Evolutionary conservation across 2,797 vertebrate genomes (phyloP).

Genomic region (Manis pentadactyla): DNA sequence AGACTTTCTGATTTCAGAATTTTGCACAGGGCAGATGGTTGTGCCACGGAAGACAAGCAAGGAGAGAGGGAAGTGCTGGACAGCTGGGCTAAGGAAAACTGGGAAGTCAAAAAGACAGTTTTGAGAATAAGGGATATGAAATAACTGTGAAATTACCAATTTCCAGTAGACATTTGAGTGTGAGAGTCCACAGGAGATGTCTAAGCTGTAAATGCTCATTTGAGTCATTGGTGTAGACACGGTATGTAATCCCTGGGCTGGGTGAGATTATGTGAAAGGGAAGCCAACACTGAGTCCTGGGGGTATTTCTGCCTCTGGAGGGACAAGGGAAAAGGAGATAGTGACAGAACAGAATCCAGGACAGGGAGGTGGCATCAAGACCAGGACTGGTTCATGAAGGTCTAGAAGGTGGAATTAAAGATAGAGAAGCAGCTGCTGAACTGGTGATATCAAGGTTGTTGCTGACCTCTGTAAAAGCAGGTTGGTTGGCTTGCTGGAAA

Average conservation of each 20-base stretch:
- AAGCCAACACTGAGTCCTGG: background rate
- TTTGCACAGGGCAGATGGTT: accelerated
- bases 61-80: background rate
- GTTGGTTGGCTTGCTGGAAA: background rate
- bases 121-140: background rate
- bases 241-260: accelerated
- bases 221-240: background rate
- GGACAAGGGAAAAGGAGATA: background rate
- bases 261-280: background rate
- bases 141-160: background rate
- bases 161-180: background rate
- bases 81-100: background rate
- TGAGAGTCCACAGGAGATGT: background rate
- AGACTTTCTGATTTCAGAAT: background rate
- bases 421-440: background rate
- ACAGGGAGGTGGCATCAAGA: background rate
- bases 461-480: background rate
- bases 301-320: background rate
- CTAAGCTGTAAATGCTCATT: background rate
- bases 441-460: background rate
- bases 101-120: background rate
- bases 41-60: background rate
- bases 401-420: background rate
- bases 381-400: background rate
- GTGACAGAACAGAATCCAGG: background rate